Base-by-base conservation (phyloP, 2,888 invertebrate genomes). In the Drosophila mimetica region DNA sequence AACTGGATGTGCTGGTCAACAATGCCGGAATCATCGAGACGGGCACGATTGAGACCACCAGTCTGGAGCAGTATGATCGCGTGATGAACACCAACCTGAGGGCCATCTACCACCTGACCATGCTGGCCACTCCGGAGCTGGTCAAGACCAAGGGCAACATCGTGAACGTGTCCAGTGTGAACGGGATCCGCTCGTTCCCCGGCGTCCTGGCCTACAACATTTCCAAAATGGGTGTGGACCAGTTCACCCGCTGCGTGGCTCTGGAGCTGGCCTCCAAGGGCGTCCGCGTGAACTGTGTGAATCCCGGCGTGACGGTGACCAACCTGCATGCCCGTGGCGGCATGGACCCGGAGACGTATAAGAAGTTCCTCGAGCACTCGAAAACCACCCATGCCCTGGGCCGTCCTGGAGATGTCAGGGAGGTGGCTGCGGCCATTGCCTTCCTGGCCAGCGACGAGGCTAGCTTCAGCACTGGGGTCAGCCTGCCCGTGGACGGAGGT, bases 91-190 rank as follows among this genome's bases (percentile, higher is more conserved):
- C 96, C 2, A 99, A 99, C 91, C 95, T 98, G 0, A 94, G 97
- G 67, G 94, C 96, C 0, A 93, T 96, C 16, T 96, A 96, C 89
- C 94, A 96, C 67, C 90, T 98, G 72, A 98, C 97, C 0, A 96
- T 96, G 95, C 90, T 98, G 50, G 96, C 97, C 4, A 96, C 96
- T 0, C 98, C 98, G 0, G 95, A 98, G 92, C 93, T 99, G 18
- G 92, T 97, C 2, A 94, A 95, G 91, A 94, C 95, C 0, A 96
- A 97, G 91, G 98, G 98, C n/a, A 96, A 95, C 77, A 95, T 98
- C 79, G 98, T 99, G 0, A 99, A 99, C 90, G 96, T 99, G 0
- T 99, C 98, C 1, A 98, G 98, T 90, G 97, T 99, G 0, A 96
- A 96, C 87, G 99, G 99, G 3, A 93, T 97, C 22, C 93, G 98